Evolutionary conservation across 2,888 invertebrate genomes (phyloP), one percentile per base, ranked within the genome.

Genomic region (Drosophila neotestacea): DNA sequence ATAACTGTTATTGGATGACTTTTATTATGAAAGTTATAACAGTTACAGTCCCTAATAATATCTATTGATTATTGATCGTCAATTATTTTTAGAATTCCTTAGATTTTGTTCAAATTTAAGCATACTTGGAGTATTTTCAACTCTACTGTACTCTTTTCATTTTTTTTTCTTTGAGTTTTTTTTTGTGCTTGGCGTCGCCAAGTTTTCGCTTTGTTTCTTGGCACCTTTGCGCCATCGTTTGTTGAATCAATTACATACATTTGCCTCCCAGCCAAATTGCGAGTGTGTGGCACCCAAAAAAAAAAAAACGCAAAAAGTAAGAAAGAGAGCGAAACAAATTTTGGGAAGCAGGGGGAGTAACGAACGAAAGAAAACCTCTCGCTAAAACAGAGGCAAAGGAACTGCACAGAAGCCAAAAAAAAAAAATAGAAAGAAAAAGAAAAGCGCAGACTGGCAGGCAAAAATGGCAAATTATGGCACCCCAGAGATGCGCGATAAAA

Each of bases 401-500:
- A 62, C 69, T 66, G 64, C 44, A 44, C 27, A 27, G 27, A 27
- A 44, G 42, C 44, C 11, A 44, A 41, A 52, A 32, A 30, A 54
- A 52, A 39, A 55, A 48, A 61, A 46, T 58, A 63, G 50, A 56
- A 61, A 60, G 39, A 51, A 32, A 38, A 32, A 42, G 34, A 59
- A 73, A 60, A 46, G 66, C 72, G 71, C 72, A 69, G 78, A 79
- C 78, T 72, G 63, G 66, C 63, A 50, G 84, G 89, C 87, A 83
- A 86, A 85, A 85, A 88, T 85, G 89, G 89, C 89, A 85, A 89
- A 90, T 86, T 88, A 89, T 88, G 89, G 81, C 90, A 84, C 88
- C 83, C 85, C 70, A 75, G 90, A 88, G 88, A 88, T 82, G 78
- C 85, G 80, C 85, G 89, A 86, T 86, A 89, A 86, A 86, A 86